Conservation (phyloP, 2,888 invertebrate species). For the Aquatica leii region DNA sequence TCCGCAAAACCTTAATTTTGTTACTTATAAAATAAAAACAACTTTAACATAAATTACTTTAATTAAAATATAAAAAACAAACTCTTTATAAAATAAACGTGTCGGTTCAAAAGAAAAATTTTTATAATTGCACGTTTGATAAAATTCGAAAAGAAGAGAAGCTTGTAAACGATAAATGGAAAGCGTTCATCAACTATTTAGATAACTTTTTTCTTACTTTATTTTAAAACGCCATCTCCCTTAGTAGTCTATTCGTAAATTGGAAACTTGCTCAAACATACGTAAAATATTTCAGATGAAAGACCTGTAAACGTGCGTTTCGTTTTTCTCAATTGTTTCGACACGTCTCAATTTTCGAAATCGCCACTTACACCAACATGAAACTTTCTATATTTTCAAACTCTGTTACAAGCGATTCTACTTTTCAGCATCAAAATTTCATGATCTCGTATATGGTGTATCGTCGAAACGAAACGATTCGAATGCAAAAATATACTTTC, state of each 20-base stretch:
- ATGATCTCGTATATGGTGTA: conserved; percentile 18
- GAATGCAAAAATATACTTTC: conserved; percentile 11
- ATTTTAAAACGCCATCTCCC: not conserved
- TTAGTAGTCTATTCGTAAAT: conserved; percentile 7
- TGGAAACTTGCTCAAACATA: conserved; percentile 16
- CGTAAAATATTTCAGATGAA: conserved; percentile 33
- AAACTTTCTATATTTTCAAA: not conserved
- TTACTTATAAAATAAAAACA: too few species aligned
- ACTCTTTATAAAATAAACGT: too few species aligned
- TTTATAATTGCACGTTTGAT: too few species aligned
- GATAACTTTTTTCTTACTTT: too few species aligned
- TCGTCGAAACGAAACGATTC: conserved; percentile 16
- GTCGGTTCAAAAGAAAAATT: too few species aligned
- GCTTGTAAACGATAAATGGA: too few species aligned
- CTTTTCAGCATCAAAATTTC: conserved; percentile 30
- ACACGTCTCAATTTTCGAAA: conserved; percentile 27
- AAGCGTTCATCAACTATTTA: too few species aligned
- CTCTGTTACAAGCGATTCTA: conserved; percentile 28
- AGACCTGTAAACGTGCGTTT: conserved; percentile 26
- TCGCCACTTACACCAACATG: conserved; percentile 3
- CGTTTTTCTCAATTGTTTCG: conserved; percentile 26
- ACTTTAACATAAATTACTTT: too few species aligned
- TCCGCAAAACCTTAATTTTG: too few species aligned
- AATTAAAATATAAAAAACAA: too few species aligned
- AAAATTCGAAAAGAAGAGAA: too few species aligned